Evolutionary conservation across 2,113 vertebrate species (phyloP).

Genomic region (Crotalus horridus): DNA sequence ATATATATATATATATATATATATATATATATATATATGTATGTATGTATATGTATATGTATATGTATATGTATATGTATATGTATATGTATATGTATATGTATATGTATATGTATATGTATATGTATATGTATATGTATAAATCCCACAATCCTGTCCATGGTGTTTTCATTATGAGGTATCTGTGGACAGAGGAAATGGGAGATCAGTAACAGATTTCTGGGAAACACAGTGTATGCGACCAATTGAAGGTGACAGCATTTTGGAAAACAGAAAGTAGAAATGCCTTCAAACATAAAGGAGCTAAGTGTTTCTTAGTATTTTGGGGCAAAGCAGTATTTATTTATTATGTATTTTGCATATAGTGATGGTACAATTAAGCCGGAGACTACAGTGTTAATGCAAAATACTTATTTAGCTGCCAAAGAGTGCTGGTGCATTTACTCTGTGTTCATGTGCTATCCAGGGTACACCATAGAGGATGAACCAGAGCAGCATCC

Average conservation of each 20-base stretch:
- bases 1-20: too few species aligned
- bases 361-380: neutral
- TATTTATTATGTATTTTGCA: neutral
- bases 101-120: too few species aligned
- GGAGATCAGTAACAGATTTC: conserved; percentile 63
- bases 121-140: conserved; percentile 25
- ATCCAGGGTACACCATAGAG: neutral
- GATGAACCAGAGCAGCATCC: neutral
- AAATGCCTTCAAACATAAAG: conserved; percentile 56
- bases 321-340: conserved; percentile 30
- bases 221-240: conserved; percentile 55
- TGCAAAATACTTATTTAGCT: neutral
- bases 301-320: conserved; percentile 48
- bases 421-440: neutral
- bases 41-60: too few species aligned
- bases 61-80: conserved; percentile 26
- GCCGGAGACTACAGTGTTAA: neutral
- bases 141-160: conserved; percentile 50
- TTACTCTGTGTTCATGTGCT: neutral
- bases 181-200: conserved; percentile 63
- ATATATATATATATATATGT: conserved; percentile 44
- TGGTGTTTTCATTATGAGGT: conserved; percentile 70
- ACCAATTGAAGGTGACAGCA: conserved; percentile 58
- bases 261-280: conserved; percentile 58
- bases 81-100: too few species aligned